phyloP scores from a whole-genome alignment of 1,140 invertebrate species.

The Procambarus virginalis region DNA sequence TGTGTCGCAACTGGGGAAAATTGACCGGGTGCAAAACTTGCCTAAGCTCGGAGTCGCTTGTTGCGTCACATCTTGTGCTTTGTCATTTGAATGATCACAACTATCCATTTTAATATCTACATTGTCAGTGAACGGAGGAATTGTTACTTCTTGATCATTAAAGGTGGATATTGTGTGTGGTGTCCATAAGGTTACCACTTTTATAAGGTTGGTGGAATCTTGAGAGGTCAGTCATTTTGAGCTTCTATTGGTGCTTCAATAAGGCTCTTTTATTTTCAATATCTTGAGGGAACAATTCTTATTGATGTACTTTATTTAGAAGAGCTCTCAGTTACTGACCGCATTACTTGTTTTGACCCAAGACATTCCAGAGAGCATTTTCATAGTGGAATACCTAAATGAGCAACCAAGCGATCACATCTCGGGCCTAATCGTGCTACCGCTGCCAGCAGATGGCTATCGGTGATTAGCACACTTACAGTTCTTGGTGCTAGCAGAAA shows the following conservation, averaged over 20 bases:
- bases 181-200: conserved; percentile 19
- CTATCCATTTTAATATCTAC: conserved; percentile 16
- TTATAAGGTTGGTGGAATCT: conserved; percentile 37
- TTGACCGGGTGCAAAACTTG: conserved; percentile 31
- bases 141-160: conserved; percentile 35
- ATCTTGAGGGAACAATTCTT: conserved; percentile 45
- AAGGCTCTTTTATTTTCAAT: conserved; percentile 36
- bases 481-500: conserved; percentile 55
- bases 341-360: conserved; percentile 17
- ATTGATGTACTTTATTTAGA: conserved; percentile 17
- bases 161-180: conserved; percentile 17
- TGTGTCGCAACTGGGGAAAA: conserved; percentile 56
- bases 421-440: neutral
- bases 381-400: conserved; percentile 16
- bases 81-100: conserved; percentile 49
- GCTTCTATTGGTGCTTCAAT: conserved; percentile 30
- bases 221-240: conserved; percentile 31
- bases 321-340: conserved; percentile 23
- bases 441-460: conserved; percentile 17
- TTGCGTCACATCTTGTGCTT: conserved; percentile 51
- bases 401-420: conserved; percentile 40
- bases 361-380: conserved; percentile 41
- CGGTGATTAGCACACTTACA: conserved; percentile 14
- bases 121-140: conserved; percentile 26
- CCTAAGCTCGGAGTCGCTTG: conserved; percentile 23